Evolutionary conservation across 2,113 vertebrate genomes (phyloP).

Genomic region (Chrysemys picta): DNA sequence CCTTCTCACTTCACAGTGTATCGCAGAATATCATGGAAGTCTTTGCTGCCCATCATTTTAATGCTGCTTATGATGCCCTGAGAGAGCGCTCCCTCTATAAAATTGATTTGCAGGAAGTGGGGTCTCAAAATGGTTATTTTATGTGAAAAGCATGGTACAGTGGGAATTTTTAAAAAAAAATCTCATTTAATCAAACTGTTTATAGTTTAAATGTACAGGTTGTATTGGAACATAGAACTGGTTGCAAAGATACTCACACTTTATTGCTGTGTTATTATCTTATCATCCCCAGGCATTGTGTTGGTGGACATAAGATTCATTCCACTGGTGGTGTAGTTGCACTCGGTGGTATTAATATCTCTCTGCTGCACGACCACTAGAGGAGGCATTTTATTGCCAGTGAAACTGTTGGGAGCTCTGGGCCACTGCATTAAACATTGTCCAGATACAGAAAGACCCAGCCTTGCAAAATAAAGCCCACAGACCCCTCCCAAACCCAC

Average conservation of each 20-base stretch:
- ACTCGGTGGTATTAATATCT: not conserved
- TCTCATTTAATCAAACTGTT: fast-evolving
- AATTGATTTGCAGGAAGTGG: conserved; percentile 44
- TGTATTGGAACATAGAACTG: not conserved
- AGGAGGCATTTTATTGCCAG: not conserved
- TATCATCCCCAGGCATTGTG: not conserved
- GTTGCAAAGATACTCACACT: not conserved
- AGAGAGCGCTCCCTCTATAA: not conserved
- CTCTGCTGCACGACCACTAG: not conserved
- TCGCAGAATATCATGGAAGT: not conserved
- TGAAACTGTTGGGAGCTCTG: fast-evolving
- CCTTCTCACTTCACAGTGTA: not conserved
- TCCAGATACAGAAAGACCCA: fast-evolving
- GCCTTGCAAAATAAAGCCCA: not conserved
- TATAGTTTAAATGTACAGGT: not conserved
- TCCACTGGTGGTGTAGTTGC: not conserved
- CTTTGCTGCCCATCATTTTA: not conserved
- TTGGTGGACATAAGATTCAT: not conserved
- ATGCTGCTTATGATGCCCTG: not conserved
- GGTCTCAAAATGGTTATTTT: conserved; percentile 30
- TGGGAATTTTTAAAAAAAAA: not conserved
- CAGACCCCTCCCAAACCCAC: not conserved
- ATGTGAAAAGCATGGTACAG: not conserved
- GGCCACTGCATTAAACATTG: not conserved
- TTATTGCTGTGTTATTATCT: conserved; percentile 9